A percentile compares a stretch with the other conserved stretches of the same genome.
These are phyloP conservation scores for human (Homo sapiens) DNA, from an alignment of 2,113 vertebrate genomes.

Conservation along the genomic window GRCh38 chr7:68455001-68455500, in stretches of 20 bases:
- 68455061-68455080: slow-evolving; percentile 39
- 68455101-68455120: slow-evolving; percentile 83
- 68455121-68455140: slow-evolving; percentile 82
- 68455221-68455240: slow-evolving; percentile 74
- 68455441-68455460: background rate
- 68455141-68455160: slow-evolving; percentile 83
- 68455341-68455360: background rate
- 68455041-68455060: slow-evolving; percentile 56
- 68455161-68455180: slow-evolving; percentile 85
- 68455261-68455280: background rate
- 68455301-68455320: background rate
- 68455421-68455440: background rate
- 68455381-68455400: background rate
- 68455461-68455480: background rate
- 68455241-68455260: slow-evolving; percentile 63
- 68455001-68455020: slow-evolving; percentile 57
- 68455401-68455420: background rate
- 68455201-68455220: slow-evolving; percentile 85
- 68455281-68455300: background rate
- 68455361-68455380: background rate
- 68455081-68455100: slow-evolving; percentile 84
- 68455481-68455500: background rate
- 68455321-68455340: background rate
- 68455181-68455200: slow-evolving; percentile 86
- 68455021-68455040: slow-evolving; percentile 57